Evolutionary conservation across 2,797 vertebrate species (phyloP).

Genomic region (Corythornis leucogaster): DNA sequence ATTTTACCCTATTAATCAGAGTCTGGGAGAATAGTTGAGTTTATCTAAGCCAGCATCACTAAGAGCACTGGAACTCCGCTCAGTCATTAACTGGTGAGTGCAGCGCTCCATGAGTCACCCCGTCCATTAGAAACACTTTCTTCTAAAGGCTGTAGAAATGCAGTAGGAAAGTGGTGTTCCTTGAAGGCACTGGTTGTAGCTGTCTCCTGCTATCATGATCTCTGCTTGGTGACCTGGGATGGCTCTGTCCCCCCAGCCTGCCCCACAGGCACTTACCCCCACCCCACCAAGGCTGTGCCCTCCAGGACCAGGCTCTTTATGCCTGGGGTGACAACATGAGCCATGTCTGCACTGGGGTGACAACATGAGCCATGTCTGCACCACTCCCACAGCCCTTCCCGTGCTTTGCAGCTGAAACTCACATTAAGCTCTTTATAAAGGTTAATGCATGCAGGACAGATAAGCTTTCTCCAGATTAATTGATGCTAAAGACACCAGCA

Average conservation of each 20-base stretch:
- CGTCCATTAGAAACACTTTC: constrained; percentile 13
- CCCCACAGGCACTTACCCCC: not conserved
- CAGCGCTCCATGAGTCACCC: constrained; percentile 29
- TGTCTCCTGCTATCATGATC: not conserved
- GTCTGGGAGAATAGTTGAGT: not conserved
- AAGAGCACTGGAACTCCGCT: not conserved
- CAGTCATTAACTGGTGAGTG: constrained; percentile 28
- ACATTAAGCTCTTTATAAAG: not conserved
- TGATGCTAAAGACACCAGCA: not conserved
- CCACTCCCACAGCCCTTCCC: not conserved
- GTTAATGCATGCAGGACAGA: constrained; percentile 3
- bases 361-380: not conserved
- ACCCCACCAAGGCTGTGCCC: not conserved
- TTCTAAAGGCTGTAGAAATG: not conserved
- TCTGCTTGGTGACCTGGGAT: not conserved
- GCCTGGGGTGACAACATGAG: not conserved
- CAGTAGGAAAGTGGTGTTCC: not conserved
- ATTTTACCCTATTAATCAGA: not conserved
- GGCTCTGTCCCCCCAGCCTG: rapidly evolving
- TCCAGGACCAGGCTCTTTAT: not conserved
- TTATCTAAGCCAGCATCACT: not conserved
- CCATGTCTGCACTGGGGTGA: rapidly evolving
- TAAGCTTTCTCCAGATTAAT: not conserved
- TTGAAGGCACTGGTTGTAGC: not conserved
- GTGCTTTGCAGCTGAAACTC: not conserved